A percentile compares a stretch with the other conserved stretches of the same genome.
These are phyloP conservation scores for Artibeus jamaicensis DNA, from an alignment of 2,797 vertebrate genomes.

Conservation along the genomic window DNA sequence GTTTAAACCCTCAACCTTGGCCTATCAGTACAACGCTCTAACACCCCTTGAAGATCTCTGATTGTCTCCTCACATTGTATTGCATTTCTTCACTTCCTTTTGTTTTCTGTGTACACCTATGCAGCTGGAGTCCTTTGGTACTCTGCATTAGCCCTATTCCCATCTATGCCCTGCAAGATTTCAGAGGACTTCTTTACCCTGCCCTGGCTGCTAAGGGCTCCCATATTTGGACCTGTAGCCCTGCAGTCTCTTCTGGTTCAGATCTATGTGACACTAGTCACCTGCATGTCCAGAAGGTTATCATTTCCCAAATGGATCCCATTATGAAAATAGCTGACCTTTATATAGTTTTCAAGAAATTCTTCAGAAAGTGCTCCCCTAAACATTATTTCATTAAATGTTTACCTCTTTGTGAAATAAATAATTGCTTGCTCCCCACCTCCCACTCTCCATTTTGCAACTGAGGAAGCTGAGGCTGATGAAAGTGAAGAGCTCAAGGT, in stretches of 20 bases:
- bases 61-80: background rate
- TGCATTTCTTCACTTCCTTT: background rate
- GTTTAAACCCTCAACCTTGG: background rate
- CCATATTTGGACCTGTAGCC: background rate
- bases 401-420: background rate
- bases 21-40: background rate
- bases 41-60: background rate
- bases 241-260: background rate
- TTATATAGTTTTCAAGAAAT: background rate
- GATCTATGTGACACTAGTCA: background rate
- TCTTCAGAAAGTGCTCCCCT: background rate
- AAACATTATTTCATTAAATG: background rate
- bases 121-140: background rate
- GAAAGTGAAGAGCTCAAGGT: background rate
- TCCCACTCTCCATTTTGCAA: background rate
- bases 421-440: background rate
- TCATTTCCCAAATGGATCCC: background rate
- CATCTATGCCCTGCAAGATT: background rate
- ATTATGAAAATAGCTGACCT: background rate
- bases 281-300: background rate
- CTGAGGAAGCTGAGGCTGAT: background rate
- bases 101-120: background rate
- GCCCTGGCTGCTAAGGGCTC: background rate
- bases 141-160: background rate
- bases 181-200: background rate